Percentiles rank a stretch among this genome's conserved stretches.
Evolutionary conservation across 2,797 vertebrate genomes (phyloP).

Genomic region (Leptodactylus fallax): DNA sequence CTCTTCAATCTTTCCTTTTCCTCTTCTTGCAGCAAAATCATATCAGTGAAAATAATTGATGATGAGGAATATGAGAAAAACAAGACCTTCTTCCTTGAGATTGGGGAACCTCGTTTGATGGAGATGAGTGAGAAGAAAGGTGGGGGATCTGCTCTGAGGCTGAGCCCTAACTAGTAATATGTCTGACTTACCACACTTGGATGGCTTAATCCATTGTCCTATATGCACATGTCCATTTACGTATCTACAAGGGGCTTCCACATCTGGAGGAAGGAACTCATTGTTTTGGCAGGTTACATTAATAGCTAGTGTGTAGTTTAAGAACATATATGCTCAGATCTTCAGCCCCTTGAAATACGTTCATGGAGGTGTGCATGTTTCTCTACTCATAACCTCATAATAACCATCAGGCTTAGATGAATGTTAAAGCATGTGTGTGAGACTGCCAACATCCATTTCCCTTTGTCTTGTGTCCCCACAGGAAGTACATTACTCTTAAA

Average conservation of each 20-base stretch:
- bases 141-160: slow-evolving; percentile 81
- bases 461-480: slow-evolving; percentile 94
- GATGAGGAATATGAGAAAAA: slow-evolving; percentile 99
- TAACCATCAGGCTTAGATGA: slow-evolving; percentile 69
- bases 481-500: slow-evolving; percentile 92
- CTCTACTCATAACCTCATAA: slow-evolving; percentile 73
- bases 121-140: slow-evolving; percentile 99
- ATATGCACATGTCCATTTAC: slow-evolving; percentile 70
- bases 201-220: slow-evolving; percentile 72
- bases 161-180: slow-evolving; percentile 72
- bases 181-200: slow-evolving; percentile 77
- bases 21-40: slow-evolving; percentile 84
- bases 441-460: slow-evolving; percentile 84
- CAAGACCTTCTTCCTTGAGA: slow-evolving; percentile 97
- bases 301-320: background rate
- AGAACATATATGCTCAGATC: background rate
- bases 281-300: background rate
- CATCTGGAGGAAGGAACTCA: background rate
- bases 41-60: slow-evolving; percentile 96
- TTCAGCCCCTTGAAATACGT: slow-evolving; percentile 70
- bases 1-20: slow-evolving; percentile 77
- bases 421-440: slow-evolving; percentile 75
- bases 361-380: slow-evolving; percentile 71
- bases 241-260: slow-evolving; percentile 75
- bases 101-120: slow-evolving; percentile 91